Percentiles rank a stretch among this genome's conserved stretches.
Evolutionary conservation across 2,113 vertebrate genomes (phyloP).

Genomic region (Equus quagga): DNA sequence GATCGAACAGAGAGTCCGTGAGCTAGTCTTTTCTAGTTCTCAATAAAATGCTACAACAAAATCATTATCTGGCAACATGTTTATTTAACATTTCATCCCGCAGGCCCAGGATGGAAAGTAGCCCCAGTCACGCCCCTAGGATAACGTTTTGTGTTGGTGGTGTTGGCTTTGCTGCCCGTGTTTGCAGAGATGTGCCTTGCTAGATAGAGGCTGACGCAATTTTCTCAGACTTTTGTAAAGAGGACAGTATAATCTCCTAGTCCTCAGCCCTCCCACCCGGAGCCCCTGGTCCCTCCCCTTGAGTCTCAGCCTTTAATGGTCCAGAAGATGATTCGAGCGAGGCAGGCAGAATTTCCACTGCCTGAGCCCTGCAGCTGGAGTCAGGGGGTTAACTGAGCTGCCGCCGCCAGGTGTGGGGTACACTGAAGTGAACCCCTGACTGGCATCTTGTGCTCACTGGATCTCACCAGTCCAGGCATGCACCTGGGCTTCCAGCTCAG

Average conservation of each 20-base stretch:
- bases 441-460: background rate
- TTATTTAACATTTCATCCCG: slow-evolving; percentile 54
- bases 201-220: background rate
- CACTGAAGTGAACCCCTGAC: background rate
- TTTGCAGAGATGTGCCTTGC: background rate
- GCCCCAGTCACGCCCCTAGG: background rate
- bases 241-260: background rate
- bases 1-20: slow-evolving; percentile 73
- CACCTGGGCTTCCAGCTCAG: background rate
- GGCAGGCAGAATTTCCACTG: no score
- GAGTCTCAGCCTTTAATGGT: background rate
- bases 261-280: no score
- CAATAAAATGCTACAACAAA: slow-evolving; percentile 83
- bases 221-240: background rate
- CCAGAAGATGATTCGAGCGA: background rate
- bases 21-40: slow-evolving; percentile 82
- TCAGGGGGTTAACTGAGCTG: accelerated
- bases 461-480: background rate
- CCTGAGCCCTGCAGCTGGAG: background rate
- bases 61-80: slow-evolving; percentile 67
- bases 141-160: background rate
- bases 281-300: background rate
- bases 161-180: background rate
- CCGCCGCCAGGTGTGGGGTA: accelerated
- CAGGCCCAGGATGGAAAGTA: background rate